Percentiles rank a stretch among this genome's conserved stretches.
These are phyloP conservation scores for Brachionus sp. DNA, from an alignment of 1,140 invertebrate genomes.

Conservation along the genomic window DNA sequence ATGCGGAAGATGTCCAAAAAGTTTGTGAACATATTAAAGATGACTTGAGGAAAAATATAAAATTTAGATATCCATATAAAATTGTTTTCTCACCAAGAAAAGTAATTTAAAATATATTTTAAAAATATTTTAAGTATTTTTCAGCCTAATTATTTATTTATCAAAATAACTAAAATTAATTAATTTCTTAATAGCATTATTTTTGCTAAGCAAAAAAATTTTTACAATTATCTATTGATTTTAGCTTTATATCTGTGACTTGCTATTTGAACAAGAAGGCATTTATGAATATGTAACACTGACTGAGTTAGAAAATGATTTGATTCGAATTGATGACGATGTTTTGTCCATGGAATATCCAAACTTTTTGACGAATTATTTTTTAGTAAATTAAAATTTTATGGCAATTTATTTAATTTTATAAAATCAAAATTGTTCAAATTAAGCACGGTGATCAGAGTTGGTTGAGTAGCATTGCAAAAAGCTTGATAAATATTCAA, in stretches of 20 bases:
- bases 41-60: background rate
- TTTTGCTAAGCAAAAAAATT: background rate
- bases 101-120: background rate
- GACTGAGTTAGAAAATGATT: conserved; percentile 33
- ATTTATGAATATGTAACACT: conserved; percentile 8
- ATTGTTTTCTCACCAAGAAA: conserved; percentile 36
- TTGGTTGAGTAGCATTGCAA: background rate
- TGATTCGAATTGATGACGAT: conserved; percentile 33
- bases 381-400: background rate
- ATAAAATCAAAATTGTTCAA: background rate
- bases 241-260: conserved; percentile 30
- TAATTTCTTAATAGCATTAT: background rate
- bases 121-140: background rate
- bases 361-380: conserved; percentile 34
- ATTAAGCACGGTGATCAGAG: conserved; percentile 34
- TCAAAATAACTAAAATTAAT: background rate
- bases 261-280: conserved; percentile 37
- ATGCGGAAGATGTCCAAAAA: background rate
- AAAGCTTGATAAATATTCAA: conserved; percentile 26
- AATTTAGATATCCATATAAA: conserved; percentile 32
- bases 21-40: conserved; percentile 40
- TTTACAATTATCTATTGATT: background rate
- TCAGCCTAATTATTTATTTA: background rate
- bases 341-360: conserved; percentile 38
- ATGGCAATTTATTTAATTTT: background rate